These are phyloP conservation scores for Pelecanoides urinatrix DNA, from an alignment of 2,113 vertebrate genomes.

Conservation along the genomic window DNA sequence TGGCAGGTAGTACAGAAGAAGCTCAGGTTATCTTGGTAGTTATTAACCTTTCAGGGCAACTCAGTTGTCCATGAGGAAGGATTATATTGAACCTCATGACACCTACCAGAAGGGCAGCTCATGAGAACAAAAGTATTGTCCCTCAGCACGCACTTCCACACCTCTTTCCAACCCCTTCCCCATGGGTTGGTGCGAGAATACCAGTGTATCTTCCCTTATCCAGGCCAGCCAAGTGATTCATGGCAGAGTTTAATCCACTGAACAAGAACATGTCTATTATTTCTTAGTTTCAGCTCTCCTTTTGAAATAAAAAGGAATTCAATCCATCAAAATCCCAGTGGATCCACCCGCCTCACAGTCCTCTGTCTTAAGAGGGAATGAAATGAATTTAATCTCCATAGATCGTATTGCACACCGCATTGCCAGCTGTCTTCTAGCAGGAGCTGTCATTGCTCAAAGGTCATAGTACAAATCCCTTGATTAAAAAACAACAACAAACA, in stretches of 20 bases:
- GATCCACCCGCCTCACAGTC: background rate
- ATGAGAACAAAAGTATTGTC: background rate
- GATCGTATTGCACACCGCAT: background rate
- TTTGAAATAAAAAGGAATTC: background rate
- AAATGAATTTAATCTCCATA: slow-evolving; percentile 26
- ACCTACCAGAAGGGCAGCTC: background rate
- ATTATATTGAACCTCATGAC: background rate
- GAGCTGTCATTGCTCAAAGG: background rate
- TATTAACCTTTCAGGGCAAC: background rate
- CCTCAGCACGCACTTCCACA: background rate
- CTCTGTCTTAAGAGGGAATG: background rate
- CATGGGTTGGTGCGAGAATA: background rate
- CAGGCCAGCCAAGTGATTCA: background rate
- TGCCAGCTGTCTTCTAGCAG: slow-evolving; percentile 35
- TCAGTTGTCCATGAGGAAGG: background rate
- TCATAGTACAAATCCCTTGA: slow-evolving; percentile 27
- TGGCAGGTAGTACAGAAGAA: background rate
- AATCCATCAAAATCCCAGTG: slow-evolving; percentile 28
- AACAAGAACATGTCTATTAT: background rate
- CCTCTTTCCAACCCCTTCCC: background rate
- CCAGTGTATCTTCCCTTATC: background rate
- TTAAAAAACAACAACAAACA: slow-evolving; percentile 31
- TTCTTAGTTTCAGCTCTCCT: background rate
- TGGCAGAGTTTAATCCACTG: background rate
- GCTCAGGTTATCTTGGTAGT: background rate